Base-by-base conservation (phyloP, 2,113 vertebrate genomes). In the Gallinago undulata region DNA sequence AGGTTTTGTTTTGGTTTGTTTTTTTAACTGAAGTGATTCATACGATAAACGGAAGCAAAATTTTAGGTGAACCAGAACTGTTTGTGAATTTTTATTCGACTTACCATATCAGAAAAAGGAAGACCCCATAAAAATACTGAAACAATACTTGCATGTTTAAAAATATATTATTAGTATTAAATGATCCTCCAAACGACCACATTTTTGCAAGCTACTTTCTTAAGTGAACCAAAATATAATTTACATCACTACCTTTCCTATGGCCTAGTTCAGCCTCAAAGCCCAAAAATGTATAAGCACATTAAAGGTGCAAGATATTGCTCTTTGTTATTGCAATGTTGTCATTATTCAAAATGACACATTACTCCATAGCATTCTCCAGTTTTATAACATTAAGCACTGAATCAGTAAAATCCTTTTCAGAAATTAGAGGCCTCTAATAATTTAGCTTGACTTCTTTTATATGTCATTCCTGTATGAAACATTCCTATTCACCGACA, bases 371-470 rank as follows among this genome's bases (percentile, higher is more conserved):
- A 60, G 16, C 19, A 53, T 64, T 56, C 47, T 59, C 9, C n/a
- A 59, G 19, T 56, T 94, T 91, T 82, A 50, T 41, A 75, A 73
- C 33, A 63, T 41, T 30, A 67, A 87, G 14, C 16, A 82, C 16
- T 85, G 63, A 27, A 57, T 35, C 64, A 50, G 23, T 53, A 69
- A 93, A 86, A 73, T 62, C 12, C 3, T 43, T 63, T 55, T 37
- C 74, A 87, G 69, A 77, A 90, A 81, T 84, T 79, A 81, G 27
- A 11, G 31, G 6, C 13, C 35, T 85, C 68, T 87, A 83, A 76
- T 73, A 88, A 81, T 67, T 93, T 67, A 81, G 48, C 35, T 83
- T 70, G 53, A 67, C 76, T 92, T 72, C 57, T 84, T 82, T 93
- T 72, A 86, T 87, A 76, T 92, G 72, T 89, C 53, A 73, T 35